Evolutionary conservation across 2,888 invertebrate genomes (phyloP), one percentile per base, ranked within the genome.

Genomic region (Linnaemya tessellans): DNA sequence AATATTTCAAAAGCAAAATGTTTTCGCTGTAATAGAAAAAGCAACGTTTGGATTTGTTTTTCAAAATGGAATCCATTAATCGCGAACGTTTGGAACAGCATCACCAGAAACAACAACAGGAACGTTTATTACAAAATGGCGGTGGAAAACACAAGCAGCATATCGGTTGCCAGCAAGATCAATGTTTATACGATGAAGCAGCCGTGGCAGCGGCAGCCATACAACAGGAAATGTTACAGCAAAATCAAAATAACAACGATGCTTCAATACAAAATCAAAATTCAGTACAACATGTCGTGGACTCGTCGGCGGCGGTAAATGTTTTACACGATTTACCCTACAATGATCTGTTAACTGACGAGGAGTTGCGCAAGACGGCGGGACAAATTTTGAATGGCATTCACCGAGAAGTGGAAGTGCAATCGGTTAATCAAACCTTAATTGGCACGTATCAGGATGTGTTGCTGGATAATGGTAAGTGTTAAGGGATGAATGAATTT

Each of bases 381-480:
- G 94, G 94, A 41, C 94, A 94, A 89, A 94, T 95, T 75, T 91
- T 94, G 38, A 94, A 93, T 84, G 94, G 94, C 5, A 93, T 94
- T 10, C 94, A 94, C 88, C 92, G 93, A 35, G 93, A 94, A 78
- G 94, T 95, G 9, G 94, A 94, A 88, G 95, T 95, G 62, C 94
- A 95, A 89, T 94, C 94, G 84, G 91, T 94, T 8, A 92, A 93
- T 87, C 84, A 80, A 30, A 90, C 91, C 43, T 90, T 91, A 65
- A 92, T 92, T 30, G 90, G 90, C 81, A 92, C 92, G 51, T 92
- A 92, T 86, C 93, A 93, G 74, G 92, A 92, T 84, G 90, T 90
- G 3, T 84, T 92, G n/a, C 88, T 92, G 18, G 92, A 93, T 73
- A 90, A 91, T 88, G 92, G 92, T 92, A 82, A 89, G 90, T 87